Evolutionary conservation across 2,888 invertebrate genomes (phyloP), one percentile per base, ranked within the genome.

Genomic region (Scaptomyza polygonia): DNA sequence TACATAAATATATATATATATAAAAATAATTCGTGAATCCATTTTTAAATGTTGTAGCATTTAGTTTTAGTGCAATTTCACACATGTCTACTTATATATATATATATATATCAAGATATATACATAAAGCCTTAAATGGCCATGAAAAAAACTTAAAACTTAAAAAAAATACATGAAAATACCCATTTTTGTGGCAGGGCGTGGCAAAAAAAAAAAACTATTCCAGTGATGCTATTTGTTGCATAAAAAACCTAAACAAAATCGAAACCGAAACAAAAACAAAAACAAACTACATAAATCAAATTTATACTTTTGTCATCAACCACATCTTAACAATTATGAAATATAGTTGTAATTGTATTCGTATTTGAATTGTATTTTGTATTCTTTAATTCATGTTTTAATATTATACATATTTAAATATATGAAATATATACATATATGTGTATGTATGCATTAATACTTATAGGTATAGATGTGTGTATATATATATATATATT

Each of bases 11-110:
- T 16, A 39, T 16, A 36, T 14, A 36, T 36, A 36, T n/a, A 34
- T 14, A 34, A 16, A 39, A 39, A 39, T 48, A 63, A 53, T 54
- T 51, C 45, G 52, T 47, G 67, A 66, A 78, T 77, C 72, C 75
- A 77, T 86, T 88, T 88, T 86, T 88, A 80, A 84, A 85, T 88
- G 88, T 88, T 88, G 84, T 85, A 85, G 85, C 74, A 81, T 84
- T 79, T 85, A 85, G 87, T 86, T 84, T 72, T 85, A 85, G 85
- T 85, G 88, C 86, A 85, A 85, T 85, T 85, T 88, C 84, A 86
- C 80, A 75, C 66, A 79, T 78, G 75, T 77, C 78, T 83, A 88
- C 72, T 65, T 69, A 77, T 67, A 57, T 54, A 62, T 67, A 49
- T 51, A 62, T 11, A 63, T 67, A 45, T 44, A 57, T 54, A 62